phyloP scores from a whole-genome alignment of 2,113 vertebrate genomes.

The Scartelaos histophorus region DNA sequence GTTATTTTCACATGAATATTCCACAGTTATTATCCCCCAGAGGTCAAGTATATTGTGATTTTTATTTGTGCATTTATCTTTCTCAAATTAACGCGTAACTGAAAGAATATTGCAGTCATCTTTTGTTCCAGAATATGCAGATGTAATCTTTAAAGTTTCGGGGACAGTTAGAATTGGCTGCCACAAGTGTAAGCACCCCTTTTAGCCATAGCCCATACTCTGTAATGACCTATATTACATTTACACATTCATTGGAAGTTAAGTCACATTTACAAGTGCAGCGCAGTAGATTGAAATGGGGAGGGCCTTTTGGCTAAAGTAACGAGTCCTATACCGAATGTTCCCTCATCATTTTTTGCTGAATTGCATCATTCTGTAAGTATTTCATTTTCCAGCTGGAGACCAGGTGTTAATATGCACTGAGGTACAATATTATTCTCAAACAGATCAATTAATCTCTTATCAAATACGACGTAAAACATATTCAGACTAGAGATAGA shows the following conservation, averaged over 20 bases:
- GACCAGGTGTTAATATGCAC: no score
- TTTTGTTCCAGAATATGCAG: not conserved
- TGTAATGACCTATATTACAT: not conserved
- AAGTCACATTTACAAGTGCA: not conserved
- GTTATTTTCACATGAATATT: conserved; percentile 55
- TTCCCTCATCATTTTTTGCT: no score
- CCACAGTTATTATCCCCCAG: conserved; percentile 35
- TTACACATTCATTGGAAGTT: not conserved
- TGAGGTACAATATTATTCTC: not conserved
- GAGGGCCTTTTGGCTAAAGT: not conserved
- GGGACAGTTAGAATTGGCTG: not conserved
- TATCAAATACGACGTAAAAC: not conserved
- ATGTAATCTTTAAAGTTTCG: not conserved
- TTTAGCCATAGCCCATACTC: not conserved
- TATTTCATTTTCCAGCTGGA: not conserved
- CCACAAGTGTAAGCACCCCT: conserved; percentile 5
- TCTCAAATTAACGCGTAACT: conserved; percentile 20
- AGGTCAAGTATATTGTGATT: conserved; percentile 39
- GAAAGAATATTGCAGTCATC: conserved; percentile 10
- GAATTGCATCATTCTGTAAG: no score
- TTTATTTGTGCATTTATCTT: conserved; percentile 50
- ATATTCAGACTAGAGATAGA: not conserved
- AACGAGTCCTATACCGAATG: no score
- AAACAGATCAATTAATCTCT: not conserved
- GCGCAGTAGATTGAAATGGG: not conserved